Evolutionary conservation across 2,797 vertebrate species (phyloP).

Genomic region (Peromyscus nudipes): DNA sequence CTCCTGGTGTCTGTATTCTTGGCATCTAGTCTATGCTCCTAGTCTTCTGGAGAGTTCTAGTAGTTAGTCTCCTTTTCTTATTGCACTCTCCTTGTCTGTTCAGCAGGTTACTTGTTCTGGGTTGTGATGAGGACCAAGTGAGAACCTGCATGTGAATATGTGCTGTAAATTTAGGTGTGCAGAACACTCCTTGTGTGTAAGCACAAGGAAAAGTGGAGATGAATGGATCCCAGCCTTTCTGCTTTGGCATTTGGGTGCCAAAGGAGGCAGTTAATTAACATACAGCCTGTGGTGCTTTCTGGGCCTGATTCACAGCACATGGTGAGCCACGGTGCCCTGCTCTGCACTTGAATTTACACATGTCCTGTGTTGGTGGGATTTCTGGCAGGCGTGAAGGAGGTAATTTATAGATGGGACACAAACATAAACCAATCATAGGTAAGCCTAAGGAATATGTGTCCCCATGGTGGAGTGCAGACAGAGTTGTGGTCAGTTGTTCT

Average conservation of each 20-base stretch:
- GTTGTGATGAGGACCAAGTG: not conserved
- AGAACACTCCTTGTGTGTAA: not conserved
- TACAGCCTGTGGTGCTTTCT: conserved; percentile 26
- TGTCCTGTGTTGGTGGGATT: not conserved
- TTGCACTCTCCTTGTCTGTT: not conserved
- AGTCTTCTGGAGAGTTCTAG: not conserved
- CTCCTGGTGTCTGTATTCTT: not conserved
- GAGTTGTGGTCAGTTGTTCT: not conserved
- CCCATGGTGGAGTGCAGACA: not conserved
- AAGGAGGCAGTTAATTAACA: conserved; percentile 59
- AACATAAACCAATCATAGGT: not conserved
- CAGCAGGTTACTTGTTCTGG: no score
- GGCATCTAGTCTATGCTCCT: not conserved
- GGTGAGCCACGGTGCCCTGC: not conserved
- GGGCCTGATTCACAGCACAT: conserved; percentile 51
- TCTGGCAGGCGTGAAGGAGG: not conserved
- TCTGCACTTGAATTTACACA: conserved; percentile 60
- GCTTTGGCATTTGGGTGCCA: conserved; percentile 31
- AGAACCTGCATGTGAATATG: not conserved
- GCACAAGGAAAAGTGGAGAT: not conserved
- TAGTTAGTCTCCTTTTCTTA: not conserved
- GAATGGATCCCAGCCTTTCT: conserved; percentile 42
- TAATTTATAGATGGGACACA: not conserved
- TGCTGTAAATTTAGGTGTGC: not conserved
- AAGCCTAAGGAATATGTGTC: not conserved